Percentiles rank a stretch among this genome's conserved stretches.
phyloP scores from a whole-genome alignment of 2,113 vertebrate species.

The Steatornis caripensis region DNA sequence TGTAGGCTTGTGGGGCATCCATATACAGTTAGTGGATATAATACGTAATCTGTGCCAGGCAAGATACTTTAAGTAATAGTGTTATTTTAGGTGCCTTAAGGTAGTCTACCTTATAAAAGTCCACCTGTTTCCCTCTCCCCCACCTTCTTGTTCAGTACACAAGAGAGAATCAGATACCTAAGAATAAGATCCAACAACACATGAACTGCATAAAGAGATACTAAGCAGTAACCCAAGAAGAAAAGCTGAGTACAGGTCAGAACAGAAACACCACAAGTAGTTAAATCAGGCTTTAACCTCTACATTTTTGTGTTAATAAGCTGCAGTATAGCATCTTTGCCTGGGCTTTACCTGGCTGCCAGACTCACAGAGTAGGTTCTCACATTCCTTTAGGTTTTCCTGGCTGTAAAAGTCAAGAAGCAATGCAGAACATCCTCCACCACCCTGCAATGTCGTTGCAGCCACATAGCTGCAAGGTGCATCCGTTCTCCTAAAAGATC shows the following conservation, averaged over 20 bases:
- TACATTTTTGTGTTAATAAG: background rate
- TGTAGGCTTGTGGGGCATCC: background rate
- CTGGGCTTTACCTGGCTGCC: background rate
- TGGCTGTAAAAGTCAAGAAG: background rate
- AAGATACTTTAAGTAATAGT: background rate
- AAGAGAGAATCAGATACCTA: background rate
- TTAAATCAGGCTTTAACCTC: background rate
- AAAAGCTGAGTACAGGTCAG: background rate
- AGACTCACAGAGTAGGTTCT: background rate
- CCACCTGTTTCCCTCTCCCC: background rate
- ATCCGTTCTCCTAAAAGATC: background rate
- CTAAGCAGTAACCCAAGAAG: background rate
- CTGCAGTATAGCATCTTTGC: background rate
- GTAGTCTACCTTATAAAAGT: background rate
- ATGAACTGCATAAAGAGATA: background rate
- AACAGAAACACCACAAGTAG: background rate
- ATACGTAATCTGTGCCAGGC: background rate
- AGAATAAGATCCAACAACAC: background rate
- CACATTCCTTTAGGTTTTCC: background rate
- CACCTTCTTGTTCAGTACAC: background rate
- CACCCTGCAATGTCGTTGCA: background rate
- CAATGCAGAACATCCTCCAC: rapidly evolving
- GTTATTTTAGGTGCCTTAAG: background rate
- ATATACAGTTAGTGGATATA: background rate
- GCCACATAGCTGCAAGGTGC: background rate